Evolutionary conservation across 2,888 invertebrate species (phyloP), one percentile per base, ranked within the genome.

Genomic region (Ichneumon xanthorius): DNA sequence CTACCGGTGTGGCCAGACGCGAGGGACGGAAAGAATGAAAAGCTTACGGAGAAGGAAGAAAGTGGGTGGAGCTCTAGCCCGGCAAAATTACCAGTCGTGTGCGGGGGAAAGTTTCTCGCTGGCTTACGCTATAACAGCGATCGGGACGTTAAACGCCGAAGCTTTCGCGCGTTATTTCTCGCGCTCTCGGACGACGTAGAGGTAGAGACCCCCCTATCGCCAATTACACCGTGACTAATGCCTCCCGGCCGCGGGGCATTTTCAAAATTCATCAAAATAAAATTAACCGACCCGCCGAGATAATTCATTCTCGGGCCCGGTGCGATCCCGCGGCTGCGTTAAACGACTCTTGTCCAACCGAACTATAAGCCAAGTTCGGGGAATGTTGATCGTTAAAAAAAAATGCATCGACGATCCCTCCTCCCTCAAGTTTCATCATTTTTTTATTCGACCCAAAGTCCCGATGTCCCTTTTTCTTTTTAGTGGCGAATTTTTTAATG

Each of bases 191-290:
- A 67, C 80, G 82, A 45, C 45, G 45, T 0, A 4, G 45, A 45
- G 11, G 11, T 4, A 45, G 45, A 45, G 82, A 85, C 85, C 88
- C 87, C 87, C 88, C 87, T 88, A 82, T 88, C 89, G 89, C 90
- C 91, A 91, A 90, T 91, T 92, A 91, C 90, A 90, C 91, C 92
- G 90, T 92, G 90, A 92, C 92, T 92, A 92, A 92, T 92, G 91
- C 89, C 86, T 73, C 26, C 86, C 90, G 80, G 90, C 92, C 90
- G 86, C 88, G 72, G 91, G 92, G 90, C 81, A 88, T 91, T 90
- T 90, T 91, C 90, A 88, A 92, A 92, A 92, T 92, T 92, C 91
- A 91, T 92, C 92, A 91, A 92, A 92, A 92, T 90, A 90, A 90
- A 91, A 90, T 89, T 89, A 88, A 88, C 86, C 70, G 67, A 80